phyloP scores from a whole-genome alignment of 2,797 vertebrate species.

The Allobates femoralis region DNA sequence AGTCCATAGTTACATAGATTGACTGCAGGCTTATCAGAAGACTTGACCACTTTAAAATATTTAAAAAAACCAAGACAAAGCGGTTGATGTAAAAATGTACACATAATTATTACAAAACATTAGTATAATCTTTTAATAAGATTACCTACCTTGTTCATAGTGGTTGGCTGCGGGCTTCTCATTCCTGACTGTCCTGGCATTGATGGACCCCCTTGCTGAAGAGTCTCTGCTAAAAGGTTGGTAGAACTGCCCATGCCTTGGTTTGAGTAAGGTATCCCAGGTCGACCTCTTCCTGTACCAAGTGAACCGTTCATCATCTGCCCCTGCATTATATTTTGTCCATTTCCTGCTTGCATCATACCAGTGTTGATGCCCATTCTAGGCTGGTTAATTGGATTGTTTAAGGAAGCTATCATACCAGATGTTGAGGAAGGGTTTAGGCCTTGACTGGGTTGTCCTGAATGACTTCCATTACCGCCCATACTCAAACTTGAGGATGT shows the following conservation, averaged over 20 bases:
- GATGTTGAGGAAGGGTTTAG: conserved; percentile 67
- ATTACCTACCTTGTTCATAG: conserved; percentile 81
- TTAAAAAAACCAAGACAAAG: too few relatives aligned
- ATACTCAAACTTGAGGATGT: conserved; percentile 84
- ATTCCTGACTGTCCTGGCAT: conserved; percentile 85
- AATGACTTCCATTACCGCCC: conserved; percentile 75
- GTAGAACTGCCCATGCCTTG: conserved; percentile 83
- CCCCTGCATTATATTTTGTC: conserved; percentile 89
- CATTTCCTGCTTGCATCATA: conserved; percentile 79
- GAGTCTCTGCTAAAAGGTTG: conserved; percentile 86
- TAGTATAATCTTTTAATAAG: neutral
- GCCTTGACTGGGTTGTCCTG: conserved; percentile 73
- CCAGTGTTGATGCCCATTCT: conserved; percentile 86
- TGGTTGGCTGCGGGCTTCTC: conserved; percentile 87
- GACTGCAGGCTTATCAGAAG: too few relatives aligned
- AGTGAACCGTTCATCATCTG: conserved; percentile 95
- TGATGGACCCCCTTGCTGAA: conserved; percentile 88
- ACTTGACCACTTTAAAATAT: too few relatives aligned
- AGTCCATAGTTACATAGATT: too few relatives aligned
- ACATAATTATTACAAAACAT: neutral
- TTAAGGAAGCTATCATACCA: conserved; percentile 79
- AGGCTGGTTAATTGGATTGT: conserved; percentile 81
- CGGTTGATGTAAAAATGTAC: too few relatives aligned
- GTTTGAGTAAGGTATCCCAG: conserved; percentile 83
- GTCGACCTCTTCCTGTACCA: conserved; percentile 84